Conservation (phyloP, 92 coral and sea anemone genomes). For the Porites cylindrica region DNA sequence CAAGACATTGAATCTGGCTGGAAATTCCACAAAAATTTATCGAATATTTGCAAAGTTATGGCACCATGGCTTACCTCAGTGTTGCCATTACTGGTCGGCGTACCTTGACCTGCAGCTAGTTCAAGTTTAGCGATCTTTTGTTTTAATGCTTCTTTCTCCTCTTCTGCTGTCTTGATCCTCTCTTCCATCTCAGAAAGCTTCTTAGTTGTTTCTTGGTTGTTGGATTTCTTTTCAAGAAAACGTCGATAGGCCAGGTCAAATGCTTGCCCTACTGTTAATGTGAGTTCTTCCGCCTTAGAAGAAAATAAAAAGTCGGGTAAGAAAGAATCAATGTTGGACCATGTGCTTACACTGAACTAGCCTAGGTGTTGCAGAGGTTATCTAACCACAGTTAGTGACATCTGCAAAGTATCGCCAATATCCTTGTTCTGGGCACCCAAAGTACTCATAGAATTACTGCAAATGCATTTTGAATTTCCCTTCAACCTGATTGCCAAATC, state of each 20-base stretch:
- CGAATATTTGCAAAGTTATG: too few relatives aligned
- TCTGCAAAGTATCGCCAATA: too few relatives aligned
- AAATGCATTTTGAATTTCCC: too few relatives aligned
- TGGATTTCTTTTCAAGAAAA: slow-evolving; percentile 80
- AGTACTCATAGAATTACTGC: too few relatives aligned
- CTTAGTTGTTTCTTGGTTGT: slow-evolving; percentile 55
- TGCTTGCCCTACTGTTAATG: slow-evolving; percentile 97
- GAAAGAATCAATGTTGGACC: not conserved
- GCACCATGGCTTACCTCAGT: slow-evolving; percentile 13
- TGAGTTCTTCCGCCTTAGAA: slow-evolving; percentile 89
- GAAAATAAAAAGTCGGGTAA: not conserved
- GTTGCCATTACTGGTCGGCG: slow-evolving; percentile 23
- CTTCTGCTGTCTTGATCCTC: slow-evolving; percentile 85
- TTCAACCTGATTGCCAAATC: too few relatives aligned
- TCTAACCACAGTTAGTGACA: too few relatives aligned
- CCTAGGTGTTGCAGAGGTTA: too few relatives aligned
- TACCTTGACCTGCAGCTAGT: slow-evolving; percentile 44
- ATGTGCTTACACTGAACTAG: too few relatives aligned
- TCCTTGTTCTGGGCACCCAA: too few relatives aligned
- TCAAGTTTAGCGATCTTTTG: slow-evolving; percentile 89
- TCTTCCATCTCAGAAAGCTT: slow-evolving; percentile 76
- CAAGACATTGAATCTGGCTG: too few relatives aligned
- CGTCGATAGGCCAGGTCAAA: slow-evolving; percentile 95
- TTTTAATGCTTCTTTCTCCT: slow-evolving; percentile 87
- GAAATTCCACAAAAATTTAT: too few relatives aligned